Evolutionary conservation across 1,140 invertebrate species (phyloP).

Genomic region (Helicorthomorpha holstii): DNA sequence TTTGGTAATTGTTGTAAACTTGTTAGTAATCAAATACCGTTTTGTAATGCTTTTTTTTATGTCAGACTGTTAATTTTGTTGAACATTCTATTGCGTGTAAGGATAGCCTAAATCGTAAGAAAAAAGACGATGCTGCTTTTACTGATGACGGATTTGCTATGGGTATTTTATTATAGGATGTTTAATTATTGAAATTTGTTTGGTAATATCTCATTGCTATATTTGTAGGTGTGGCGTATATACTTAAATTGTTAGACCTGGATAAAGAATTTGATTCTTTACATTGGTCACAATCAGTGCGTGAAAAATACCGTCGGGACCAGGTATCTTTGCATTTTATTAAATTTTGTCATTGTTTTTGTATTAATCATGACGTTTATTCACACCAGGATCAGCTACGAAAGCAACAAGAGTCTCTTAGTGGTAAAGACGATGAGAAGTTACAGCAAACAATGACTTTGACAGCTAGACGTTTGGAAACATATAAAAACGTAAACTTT

Average conservation of each 20-base stretch:
- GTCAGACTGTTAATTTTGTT: conserved; percentile 83
- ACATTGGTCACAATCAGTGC: conserved; percentile 88
- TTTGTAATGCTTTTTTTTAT: conserved; percentile 11
- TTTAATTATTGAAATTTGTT: not conserved
- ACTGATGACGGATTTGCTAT: conserved; percentile 98
- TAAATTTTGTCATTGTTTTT: conserved; percentile 1
- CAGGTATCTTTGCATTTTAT: conserved; percentile 23
- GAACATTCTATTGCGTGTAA: conserved; percentile 84
- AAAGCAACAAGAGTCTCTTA: conserved; percentile 14
- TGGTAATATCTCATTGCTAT: too few relatives aligned
- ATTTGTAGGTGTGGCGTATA: conserved; percentile 44
- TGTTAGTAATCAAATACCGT: not conserved
- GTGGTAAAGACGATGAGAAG: conserved; percentile 46
- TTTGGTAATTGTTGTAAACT: conserved; percentile 38
- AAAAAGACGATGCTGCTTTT: conserved; percentile 68
- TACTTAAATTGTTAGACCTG: conserved; percentile 44
- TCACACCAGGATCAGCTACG: conserved; percentile 16
- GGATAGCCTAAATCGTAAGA: conserved; percentile 74
- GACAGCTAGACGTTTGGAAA: conserved; percentile 68
- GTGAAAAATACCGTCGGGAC: conserved; percentile 49
- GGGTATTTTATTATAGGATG: conserved; percentile 37
- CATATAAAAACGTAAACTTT: conserved; percentile 43
- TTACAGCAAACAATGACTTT: conserved; percentile 83
- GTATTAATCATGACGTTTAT: conserved; percentile 2
- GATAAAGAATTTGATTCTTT: conserved; percentile 72